These are phyloP conservation scores for Herpetotheres cachinnans DNA, from an alignment of 2,113 vertebrate genomes.

Conservation along the genomic window DNA sequence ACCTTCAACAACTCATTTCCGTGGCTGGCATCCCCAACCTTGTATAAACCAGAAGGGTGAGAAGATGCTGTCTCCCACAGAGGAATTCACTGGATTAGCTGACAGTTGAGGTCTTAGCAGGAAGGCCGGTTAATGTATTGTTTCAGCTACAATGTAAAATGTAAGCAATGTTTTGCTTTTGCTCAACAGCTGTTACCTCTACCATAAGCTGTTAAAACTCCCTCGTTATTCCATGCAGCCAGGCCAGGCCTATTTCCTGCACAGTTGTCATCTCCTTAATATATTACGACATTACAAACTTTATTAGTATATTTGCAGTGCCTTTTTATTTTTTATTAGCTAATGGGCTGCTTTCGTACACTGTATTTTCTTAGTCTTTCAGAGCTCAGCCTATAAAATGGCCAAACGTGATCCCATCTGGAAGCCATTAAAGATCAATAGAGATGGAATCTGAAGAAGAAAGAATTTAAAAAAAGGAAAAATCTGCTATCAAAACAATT, in stretches of 20 bases:
- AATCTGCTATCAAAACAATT: conserved; percentile 61
- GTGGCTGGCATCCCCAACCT: neutral
- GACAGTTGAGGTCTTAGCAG: conserved; percentile 1
- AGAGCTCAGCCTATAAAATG: conserved; percentile 60
- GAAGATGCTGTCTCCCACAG: neutral
- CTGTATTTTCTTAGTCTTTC: conserved; percentile 53
- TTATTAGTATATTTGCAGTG: conserved; percentile 68
- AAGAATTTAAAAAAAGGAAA: neutral
- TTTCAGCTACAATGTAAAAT: neutral
- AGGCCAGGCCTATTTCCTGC: conserved; percentile 51
- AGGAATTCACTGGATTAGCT: conserved; percentile 25
- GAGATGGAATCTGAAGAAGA: conserved; percentile 62
- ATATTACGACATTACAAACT: conserved; percentile 61
- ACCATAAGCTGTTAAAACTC: conserved; percentile 17
- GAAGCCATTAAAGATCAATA: conserved; percentile 77
- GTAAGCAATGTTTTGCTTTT: conserved; percentile 22
- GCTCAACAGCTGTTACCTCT: conserved; percentile 38
- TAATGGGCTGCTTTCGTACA: conserved; percentile 44
- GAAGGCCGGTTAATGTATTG: neutral
- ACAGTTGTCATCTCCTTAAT: conserved; percentile 45
- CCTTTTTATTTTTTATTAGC: conserved; percentile 69
- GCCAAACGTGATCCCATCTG: conserved; percentile 68
- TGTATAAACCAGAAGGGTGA: neutral
- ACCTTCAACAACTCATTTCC: neutral
- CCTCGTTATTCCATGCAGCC: conserved; percentile 13